Base-by-base conservation (phyloP, 2,888 invertebrate species). In the Strigamia transsilvanica region DNA sequence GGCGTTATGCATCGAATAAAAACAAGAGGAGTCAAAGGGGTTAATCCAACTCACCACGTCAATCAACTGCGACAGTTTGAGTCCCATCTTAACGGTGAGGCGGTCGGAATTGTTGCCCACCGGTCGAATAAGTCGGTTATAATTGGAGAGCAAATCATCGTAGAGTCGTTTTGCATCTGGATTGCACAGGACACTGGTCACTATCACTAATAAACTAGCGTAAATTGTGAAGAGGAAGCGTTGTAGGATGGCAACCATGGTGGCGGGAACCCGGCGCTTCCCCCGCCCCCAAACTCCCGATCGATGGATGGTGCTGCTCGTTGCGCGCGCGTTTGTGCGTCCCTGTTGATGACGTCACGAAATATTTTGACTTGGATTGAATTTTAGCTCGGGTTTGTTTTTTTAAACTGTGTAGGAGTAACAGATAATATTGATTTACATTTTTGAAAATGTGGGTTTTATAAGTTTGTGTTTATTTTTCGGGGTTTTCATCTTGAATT, bases 51-150 rank as follows among this genome's bases (percentile, higher is more conserved):
- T 94, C 88, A 95, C 95, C 91, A 96, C 95, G 90, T 96, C 95
- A 89, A 96, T 96, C 88, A 96, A 93, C 90, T 96, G 95, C 88
- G 95, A 95, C 86, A 95, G 92, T 88, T 92, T 91, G 86, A 98
- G 93, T 85, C 97, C 97, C 93, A 98, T 94, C 91, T 95, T 95
- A 89, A 98, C 97, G 87, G 95, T 95, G 88, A 98, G 93, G 86
- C 95, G 93, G 90, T 97, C 96, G 85, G 95, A 94, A 90, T 95
- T 96, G 90, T 96, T 96, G 87, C 95, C 95, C 86, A 97, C 97
- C 85, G 97, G 97, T 88, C 97, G 91, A 88, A 97, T 96, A 88
- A 97, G 93, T 87, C 96, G 93, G 90, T 98, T 98, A 91, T 98
- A 98, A 90, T 96, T 95, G 87, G 94, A 94, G 87, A 98, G 91